phyloP scores from a whole-genome alignment of 2,888 invertebrate species.

The Sclerodermus sp. region DNA sequence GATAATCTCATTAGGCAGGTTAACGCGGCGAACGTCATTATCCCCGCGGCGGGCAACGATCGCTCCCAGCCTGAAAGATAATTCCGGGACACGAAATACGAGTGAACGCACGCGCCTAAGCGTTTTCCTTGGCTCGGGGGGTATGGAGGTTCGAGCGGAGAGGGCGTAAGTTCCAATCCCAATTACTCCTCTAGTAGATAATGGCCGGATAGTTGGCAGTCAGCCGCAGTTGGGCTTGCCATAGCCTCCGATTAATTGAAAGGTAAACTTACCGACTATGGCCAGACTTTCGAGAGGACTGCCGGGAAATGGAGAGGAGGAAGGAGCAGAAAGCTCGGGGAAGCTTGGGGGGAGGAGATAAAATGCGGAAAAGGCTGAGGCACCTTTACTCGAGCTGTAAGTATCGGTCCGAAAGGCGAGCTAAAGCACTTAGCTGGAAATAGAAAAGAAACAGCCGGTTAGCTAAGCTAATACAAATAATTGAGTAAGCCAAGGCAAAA shows the following conservation, averaged over 20 bases:
- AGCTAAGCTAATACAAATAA: slow-evolving; percentile 38
- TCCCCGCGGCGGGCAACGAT: not conserved
- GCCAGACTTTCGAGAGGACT: slow-evolving; percentile 47
- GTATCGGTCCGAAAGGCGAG: too few relatives aligned
- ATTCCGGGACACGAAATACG: not conserved
- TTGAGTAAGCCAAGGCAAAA: slow-evolving; percentile 13
- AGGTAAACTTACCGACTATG: slow-evolving; percentile 53
- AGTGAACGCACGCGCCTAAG: too few relatives aligned
- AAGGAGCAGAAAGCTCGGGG: not conserved
- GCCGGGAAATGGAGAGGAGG: slow-evolving; percentile 11
- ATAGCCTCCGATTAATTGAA: slow-evolving; percentile 53
- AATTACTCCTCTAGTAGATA: slow-evolving; percentile 54
- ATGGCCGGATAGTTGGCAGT: slow-evolving; percentile 51
- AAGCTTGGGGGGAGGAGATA: too few relatives aligned
- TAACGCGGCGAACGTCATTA: slow-evolving; percentile 22
- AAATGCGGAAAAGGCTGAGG: slow-evolving; percentile 4
- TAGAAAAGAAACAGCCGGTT: slow-evolving; percentile 36
- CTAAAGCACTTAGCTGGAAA: slow-evolving; percentile 39
- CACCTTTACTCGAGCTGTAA: not conserved
- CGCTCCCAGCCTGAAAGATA: slow-evolving; percentile 1
- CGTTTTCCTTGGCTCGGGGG: too few relatives aligned
- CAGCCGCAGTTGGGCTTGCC: slow-evolving; percentile 33
- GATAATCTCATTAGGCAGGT: slow-evolving; percentile 26
- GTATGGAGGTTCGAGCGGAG: slow-evolving; percentile 6
- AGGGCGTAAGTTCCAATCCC: slow-evolving; percentile 41